Conservation (phyloP, 2,888 invertebrate species). For the Axea sp. region DNA sequence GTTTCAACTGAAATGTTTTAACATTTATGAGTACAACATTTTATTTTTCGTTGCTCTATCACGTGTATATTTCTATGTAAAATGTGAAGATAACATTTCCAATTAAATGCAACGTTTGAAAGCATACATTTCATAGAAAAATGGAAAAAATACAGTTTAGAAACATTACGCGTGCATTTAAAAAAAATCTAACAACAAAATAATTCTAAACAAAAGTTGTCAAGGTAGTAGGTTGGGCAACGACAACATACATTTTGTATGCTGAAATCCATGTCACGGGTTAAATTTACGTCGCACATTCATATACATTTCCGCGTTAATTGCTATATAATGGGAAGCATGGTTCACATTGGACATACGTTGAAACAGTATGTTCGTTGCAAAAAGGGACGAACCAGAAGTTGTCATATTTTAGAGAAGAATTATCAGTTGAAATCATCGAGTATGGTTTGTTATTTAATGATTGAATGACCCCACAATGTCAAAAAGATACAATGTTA, state of each 20-base stretch:
- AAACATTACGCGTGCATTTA: conserved; percentile 9
- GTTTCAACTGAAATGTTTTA: conserved; percentile 18
- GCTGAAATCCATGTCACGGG: conserved; percentile 3
- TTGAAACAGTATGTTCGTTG: conserved; percentile 6
- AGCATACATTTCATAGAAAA: not conserved
- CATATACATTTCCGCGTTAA: conserved; percentile 69
- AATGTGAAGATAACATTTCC: conserved; percentile 21
- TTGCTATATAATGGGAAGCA: conserved; percentile 65
- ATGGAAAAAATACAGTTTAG: conserved; percentile 23
- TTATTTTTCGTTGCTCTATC: conserved; percentile 4
- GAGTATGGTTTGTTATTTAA: conserved; percentile 14
- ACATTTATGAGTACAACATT: conserved; percentile 20
- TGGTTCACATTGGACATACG: conserved; percentile 10
- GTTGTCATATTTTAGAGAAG: conserved; percentile 49
- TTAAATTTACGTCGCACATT: conserved; percentile 66
- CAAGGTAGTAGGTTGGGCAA: not conserved
- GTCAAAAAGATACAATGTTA: no score
- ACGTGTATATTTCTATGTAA: conserved; percentile 9
- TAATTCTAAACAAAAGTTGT: conserved; percentile 35
- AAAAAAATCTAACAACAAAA: conserved; percentile 33
- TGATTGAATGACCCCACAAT: conserved; percentile 3
- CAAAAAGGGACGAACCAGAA: conserved; percentile 15
- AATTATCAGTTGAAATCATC: conserved; percentile 18
- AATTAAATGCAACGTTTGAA: conserved; percentile 24
- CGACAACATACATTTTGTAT: conserved; percentile 5